phyloP scores from a whole-genome alignment of 1,140 invertebrate genomes.

The Drosophila chauvacae region DNA sequence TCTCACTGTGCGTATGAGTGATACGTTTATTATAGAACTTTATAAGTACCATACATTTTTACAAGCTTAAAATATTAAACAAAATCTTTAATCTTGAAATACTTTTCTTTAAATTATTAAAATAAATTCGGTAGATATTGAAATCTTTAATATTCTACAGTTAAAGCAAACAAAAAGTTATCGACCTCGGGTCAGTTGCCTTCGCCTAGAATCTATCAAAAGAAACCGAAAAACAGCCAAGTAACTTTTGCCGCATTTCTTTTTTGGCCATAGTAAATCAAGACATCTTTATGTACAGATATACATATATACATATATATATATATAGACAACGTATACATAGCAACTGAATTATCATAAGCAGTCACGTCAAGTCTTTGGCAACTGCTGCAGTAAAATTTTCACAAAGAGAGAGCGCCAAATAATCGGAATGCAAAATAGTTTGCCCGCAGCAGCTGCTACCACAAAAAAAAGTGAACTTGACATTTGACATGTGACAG shows the following conservation, averaged over 20 bases:
- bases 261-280: constrained; percentile 51
- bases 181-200: constrained; percentile 18
- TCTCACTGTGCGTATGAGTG: too few relatives aligned
- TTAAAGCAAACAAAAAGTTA: constrained; percentile 3
- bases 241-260: constrained; percentile 20
- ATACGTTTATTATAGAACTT: too few relatives aligned
- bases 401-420: constrained; percentile 42
- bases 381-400: constrained; percentile 57
- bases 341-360: constrained; percentile 66
- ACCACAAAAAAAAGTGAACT: constrained; percentile 48
- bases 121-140: background rate
- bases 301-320: constrained; percentile 8
- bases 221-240: background rate
- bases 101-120: too few relatives aligned
- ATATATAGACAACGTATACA: constrained; percentile 18
- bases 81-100: too few relatives aligned
- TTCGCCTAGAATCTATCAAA: background rate
- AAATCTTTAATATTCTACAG: background rate
- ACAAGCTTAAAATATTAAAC: too few relatives aligned
- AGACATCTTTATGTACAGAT: constrained; percentile 20
- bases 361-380: constrained; percentile 59
- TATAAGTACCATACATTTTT: too few relatives aligned
- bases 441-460: constrained; percentile 63
- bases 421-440: constrained; percentile 75
- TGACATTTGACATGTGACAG: constrained; percentile 77